phyloP scores from a whole-genome alignment of 2,888 invertebrate genomes.

The Tetragnatha montana region DNA sequence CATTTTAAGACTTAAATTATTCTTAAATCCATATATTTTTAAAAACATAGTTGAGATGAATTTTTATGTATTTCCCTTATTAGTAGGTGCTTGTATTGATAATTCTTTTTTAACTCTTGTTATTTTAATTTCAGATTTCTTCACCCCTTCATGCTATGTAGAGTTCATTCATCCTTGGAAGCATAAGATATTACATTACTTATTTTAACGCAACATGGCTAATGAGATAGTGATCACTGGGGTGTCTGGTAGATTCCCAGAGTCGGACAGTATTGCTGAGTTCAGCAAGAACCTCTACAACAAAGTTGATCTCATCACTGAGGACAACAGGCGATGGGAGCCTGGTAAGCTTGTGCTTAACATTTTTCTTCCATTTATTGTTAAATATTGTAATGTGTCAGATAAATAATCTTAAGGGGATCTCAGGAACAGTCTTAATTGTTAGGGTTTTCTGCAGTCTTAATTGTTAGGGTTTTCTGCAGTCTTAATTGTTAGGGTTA shows the following conservation, averaged over 20 bases:
- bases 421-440: too few species aligned
- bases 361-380: too few species aligned
- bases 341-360: conserved; percentile 78
- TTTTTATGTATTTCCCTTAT: too few species aligned
- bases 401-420: too few species aligned
- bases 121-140: not conserved
- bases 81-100: too few species aligned
- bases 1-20: too few species aligned
- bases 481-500: too few species aligned
- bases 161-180: conserved; percentile 37
- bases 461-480: too few species aligned
- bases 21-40: too few species aligned
- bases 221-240: conserved; percentile 88
- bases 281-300: conserved; percentile 93
- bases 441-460: too few species aligned
- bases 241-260: conserved; percentile 91
- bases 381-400: too few species aligned
- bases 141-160: conserved; percentile 34
- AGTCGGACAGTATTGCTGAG: conserved; percentile 92
- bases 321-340: conserved; percentile 92
- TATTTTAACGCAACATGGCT: conserved; percentile 76
- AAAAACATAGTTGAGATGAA: too few species aligned
- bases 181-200: conserved; percentile 11
- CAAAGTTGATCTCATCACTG: conserved; percentile 94
- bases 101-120: not conserved